These are phyloP conservation scores for Drosophila lowei DNA, from an alignment of 1,140 invertebrate species.

Conservation along the genomic window DNA sequence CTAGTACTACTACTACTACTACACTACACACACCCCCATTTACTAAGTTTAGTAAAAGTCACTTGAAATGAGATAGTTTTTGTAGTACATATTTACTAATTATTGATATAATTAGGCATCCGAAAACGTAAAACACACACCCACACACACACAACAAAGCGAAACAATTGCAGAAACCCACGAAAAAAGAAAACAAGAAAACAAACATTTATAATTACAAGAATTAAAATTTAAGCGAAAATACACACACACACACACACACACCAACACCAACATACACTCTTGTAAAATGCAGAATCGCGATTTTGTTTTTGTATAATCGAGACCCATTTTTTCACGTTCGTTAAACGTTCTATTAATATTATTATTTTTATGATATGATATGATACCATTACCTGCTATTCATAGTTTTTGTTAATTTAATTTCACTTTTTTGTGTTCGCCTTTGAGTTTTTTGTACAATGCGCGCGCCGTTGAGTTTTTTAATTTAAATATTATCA, in stretches of 20 bases:
- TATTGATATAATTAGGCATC: constrained; percentile 41
- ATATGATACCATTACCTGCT: constrained; percentile 55
- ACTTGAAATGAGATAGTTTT: constrained; percentile 63
- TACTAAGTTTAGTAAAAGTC: constrained; percentile 72
- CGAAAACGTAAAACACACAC: constrained; percentile 32
- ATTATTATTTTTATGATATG: constrained; percentile 28
- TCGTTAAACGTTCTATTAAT: constrained; percentile 53
- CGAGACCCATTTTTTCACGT: constrained; percentile 36
- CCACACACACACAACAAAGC: background rate
- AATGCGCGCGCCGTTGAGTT: constrained; percentile 49
- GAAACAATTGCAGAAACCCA: constrained; percentile 11
- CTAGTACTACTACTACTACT: no score
- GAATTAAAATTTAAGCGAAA: constrained; percentile 31
- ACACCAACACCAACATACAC: constrained; percentile 11
- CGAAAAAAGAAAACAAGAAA: constrained; percentile 14
- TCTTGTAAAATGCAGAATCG: constrained; percentile 17
- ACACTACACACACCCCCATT: constrained; percentile 35
- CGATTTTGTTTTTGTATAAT: constrained; percentile 40
- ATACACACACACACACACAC: constrained; percentile 1
- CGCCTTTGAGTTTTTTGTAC: constrained; percentile 62
- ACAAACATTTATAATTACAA: constrained; percentile 9
- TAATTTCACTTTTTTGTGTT: constrained; percentile 73
- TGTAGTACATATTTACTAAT: constrained; percentile 76
- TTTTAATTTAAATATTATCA: constrained; percentile 17
- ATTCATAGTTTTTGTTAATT: constrained; percentile 76